Conservation (phyloP, 2,113 vertebrate genomes). For the Rhegmatorhina hoffmannsi region DNA sequence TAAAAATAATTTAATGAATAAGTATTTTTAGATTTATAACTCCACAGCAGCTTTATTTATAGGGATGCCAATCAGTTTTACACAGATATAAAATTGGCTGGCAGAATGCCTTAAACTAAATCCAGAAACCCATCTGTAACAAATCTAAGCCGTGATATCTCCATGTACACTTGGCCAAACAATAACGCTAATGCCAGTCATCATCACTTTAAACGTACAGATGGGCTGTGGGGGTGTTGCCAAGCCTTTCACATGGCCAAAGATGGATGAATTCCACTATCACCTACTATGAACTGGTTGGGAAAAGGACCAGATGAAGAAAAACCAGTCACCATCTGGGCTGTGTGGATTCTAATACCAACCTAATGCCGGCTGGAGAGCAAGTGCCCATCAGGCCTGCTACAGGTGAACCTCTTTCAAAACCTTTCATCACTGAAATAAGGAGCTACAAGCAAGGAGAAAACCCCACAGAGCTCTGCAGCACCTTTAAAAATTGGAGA, state of each 20-base stretch:
- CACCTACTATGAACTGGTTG: background rate
- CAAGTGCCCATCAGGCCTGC: background rate
- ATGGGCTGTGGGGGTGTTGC: background rate
- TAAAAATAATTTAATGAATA: constrained; percentile 60
- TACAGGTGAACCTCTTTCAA: background rate
- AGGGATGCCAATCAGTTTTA: constrained; percentile 62
- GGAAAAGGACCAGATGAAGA: background rate
- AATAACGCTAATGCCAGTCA: background rate
- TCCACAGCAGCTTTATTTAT: constrained; percentile 60
- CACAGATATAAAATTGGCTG: constrained; percentile 51
- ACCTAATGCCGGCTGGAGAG: rapidly evolving
- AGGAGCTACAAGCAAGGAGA: background rate
- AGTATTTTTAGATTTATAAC: constrained; percentile 64
- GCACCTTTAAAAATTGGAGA: background rate
- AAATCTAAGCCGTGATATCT: constrained; percentile 47
- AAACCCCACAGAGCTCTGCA: background rate
- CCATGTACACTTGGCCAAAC: constrained; percentile 23
- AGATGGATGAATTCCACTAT: background rate
- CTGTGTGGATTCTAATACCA: background rate
- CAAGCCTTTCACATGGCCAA: background rate
- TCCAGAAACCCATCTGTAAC: constrained; percentile 60
- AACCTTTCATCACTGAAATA: background rate
- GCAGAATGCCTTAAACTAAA: constrained; percentile 49
- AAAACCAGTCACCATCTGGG: background rate
- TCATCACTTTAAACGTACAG: background rate